Conservation (phyloP, 2,888 invertebrate genomes). For the Dicycla oo region DNA sequence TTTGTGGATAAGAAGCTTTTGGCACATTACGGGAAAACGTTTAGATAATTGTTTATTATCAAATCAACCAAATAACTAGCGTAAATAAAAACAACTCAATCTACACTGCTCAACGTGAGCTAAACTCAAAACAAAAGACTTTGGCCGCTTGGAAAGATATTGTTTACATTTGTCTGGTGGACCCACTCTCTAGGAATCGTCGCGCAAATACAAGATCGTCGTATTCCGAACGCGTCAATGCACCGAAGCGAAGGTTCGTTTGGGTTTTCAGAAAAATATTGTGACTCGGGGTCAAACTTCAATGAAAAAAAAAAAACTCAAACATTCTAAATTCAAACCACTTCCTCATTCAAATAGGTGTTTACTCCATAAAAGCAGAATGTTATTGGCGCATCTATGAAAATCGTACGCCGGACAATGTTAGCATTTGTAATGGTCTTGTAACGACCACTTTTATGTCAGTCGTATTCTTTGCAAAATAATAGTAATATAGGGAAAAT, state of each 20-base stretch:
- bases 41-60: neutral
- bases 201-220: no score
- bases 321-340: conserved; percentile 37
- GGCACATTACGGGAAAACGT: neutral
- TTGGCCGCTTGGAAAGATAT: neutral
- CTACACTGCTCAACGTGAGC: neutral
- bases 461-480: conserved; percentile 56
- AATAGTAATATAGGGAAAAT: conserved; percentile 53
- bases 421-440: conserved; percentile 60
- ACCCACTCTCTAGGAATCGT: neutral
- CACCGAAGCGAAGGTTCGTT: no score
- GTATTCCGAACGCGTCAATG: neutral
- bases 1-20: neutral
- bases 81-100: neutral
- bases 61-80: neutral
- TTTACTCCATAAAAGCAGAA: conserved; percentile 57
- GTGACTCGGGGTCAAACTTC: neutral
- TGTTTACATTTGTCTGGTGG: neutral
- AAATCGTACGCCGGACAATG: conserved; percentile 54
- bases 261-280: no score
- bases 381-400: conserved; percentile 58
- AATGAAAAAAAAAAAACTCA: neutral
- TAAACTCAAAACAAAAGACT: neutral
- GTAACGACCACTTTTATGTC: conserved; percentile 65
- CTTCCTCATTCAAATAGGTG: conserved; percentile 50